Conservation (phyloP, 2,113 vertebrate species). For the Pterophyllum scalare region DNA sequence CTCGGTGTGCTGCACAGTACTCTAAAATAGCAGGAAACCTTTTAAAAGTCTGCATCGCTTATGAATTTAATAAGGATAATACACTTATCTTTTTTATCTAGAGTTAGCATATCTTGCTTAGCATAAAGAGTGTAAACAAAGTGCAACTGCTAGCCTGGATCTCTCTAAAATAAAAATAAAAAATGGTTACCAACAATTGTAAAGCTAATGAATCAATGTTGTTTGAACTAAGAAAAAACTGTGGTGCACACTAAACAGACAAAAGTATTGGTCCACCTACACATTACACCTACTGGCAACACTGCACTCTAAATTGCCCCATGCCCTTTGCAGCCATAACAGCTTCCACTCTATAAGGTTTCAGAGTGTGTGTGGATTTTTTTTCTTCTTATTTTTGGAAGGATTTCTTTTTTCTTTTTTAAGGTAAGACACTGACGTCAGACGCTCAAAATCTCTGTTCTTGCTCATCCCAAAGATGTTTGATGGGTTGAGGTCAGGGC, state of each 20-base stretch:
- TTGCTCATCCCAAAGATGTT: background rate
- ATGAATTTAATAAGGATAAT: background rate
- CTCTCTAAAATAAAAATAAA: background rate
- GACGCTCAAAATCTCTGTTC: background rate
- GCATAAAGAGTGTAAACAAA: background rate
- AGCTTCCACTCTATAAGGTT: background rate
- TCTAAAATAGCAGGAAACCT: background rate
- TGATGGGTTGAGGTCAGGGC: constrained; percentile 1
- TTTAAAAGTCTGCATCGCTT: background rate
- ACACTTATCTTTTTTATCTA: background rate
- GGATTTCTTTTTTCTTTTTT: no score
- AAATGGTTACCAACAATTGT: background rate
- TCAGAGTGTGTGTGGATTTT: background rate
- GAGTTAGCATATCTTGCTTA: background rate
- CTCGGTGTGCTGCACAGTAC: background rate
- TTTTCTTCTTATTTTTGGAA: no score
- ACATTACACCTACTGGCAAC: background rate
- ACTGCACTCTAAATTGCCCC: background rate
- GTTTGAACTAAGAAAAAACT: background rate
- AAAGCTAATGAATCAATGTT: background rate
- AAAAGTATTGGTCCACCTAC: background rate
- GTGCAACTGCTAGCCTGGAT: background rate
- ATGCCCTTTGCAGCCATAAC: background rate
- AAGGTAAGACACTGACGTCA: background rate
- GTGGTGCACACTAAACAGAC: background rate